phyloP scores from a whole-genome alignment of 2,888 invertebrate genomes.

The Pyrocoelia pectoralis region DNA sequence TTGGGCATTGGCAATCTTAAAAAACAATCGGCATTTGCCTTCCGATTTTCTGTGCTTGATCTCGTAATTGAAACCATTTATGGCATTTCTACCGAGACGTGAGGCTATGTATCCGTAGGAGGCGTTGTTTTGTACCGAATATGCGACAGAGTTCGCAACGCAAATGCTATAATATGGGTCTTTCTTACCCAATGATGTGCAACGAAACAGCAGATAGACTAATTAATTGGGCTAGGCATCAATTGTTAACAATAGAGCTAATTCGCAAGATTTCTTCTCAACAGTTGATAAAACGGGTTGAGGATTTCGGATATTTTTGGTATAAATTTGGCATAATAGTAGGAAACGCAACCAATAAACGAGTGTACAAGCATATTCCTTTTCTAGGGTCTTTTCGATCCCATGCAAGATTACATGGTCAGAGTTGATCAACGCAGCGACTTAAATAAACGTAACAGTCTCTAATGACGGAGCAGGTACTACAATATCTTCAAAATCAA shows the following conservation, averaged over 20 bases:
- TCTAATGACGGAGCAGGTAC: not conserved
- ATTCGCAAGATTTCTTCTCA: constrained; percentile 24
- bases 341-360: not conserved
- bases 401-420: not conserved
- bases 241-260: constrained; percentile 28
- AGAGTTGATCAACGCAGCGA: not conserved
- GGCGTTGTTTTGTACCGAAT: constrained; percentile 13
- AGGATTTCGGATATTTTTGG: not conserved
- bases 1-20: constrained; percentile 16
- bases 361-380: not conserved
- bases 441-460: not conserved
- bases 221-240: constrained; percentile 10
- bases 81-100: not conserved
- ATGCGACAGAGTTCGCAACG: constrained; percentile 26
- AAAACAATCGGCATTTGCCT: constrained; percentile 21
- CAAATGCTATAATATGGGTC: no score
- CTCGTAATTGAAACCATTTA: not conserved
- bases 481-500: not conserved
- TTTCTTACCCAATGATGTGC: no score
- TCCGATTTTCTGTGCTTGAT: not conserved
- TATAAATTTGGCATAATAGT: constrained; percentile 17
- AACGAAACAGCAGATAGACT: no score
- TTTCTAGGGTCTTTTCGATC: not conserved
- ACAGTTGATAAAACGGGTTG: not conserved
- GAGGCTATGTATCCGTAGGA: not conserved